A percentile compares a stretch with the other conserved stretches of the same genome.
These are phyloP conservation scores for Amiota communis DNA, from an alignment of 2,888 invertebrate species.

Conservation along the genomic window DNA sequence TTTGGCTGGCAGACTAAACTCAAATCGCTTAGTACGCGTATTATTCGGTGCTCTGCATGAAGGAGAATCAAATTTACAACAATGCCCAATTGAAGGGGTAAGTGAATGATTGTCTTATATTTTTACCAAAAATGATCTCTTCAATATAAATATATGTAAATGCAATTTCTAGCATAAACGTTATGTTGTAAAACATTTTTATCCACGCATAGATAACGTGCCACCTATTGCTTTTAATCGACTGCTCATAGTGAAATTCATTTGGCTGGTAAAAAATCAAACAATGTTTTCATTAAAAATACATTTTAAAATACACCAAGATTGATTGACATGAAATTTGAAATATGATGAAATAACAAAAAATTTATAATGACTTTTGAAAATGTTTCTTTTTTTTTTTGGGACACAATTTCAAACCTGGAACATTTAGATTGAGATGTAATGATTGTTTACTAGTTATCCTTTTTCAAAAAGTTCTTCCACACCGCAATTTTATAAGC, in stretches of 20 bases:
- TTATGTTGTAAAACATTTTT: constrained; percentile 18
- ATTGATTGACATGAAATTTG: too few species aligned
- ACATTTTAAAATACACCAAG: not conserved
- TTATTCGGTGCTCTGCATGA: not conserved
- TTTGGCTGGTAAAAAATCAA: not conserved
- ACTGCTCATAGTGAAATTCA: not conserved
- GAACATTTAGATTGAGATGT: too few species aligned
- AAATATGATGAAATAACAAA: too few species aligned
- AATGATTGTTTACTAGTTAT: too few species aligned
- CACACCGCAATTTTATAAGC: too few species aligned
- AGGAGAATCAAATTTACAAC: constrained; percentile 14
- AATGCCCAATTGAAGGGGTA: constrained; percentile 21
- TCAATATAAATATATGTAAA: too few species aligned
- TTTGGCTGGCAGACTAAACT: not conserved
- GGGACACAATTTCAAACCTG: too few species aligned
- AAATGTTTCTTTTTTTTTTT: too few species aligned
- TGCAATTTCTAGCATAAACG: constrained; percentile 17
- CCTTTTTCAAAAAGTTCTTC: too few species aligned
- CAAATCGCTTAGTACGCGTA: constrained; percentile 17
- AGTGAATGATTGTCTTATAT: constrained; percentile 1
- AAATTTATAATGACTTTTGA: too few species aligned
- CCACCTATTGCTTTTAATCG: not conserved
- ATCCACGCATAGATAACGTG: constrained; percentile 5
- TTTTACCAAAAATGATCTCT: not conserved
- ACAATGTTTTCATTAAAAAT: constrained; percentile 5